Evolutionary conservation across 1,140 invertebrate species (phyloP), one percentile per base, ranked within the genome.

Genomic region (Drosophila fuyamai): DNA sequence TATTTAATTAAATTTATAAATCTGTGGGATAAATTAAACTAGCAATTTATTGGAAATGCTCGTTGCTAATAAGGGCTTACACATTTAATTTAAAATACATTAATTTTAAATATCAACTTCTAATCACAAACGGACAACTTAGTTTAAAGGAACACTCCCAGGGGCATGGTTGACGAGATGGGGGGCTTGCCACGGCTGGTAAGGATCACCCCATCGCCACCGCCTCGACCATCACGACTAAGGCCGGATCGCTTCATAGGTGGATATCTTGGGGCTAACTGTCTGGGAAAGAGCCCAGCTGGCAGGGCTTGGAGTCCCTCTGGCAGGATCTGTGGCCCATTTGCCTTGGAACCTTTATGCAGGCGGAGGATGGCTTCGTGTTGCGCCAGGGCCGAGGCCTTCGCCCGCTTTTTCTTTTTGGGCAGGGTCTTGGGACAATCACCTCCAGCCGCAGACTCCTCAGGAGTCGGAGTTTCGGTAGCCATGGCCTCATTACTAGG

Each of bases 341-440:
- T 10, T 5, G 48, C 9, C n/a, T 54, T 68, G 12, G 32, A 47
- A 7, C 62, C 55, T 12, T 55, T 58, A 29, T 88, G 83, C 16
- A 79, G 14, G 13, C 63, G 50, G 0, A 86, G 18, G 5, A 83
- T 86, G 4, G 62, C 18, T 3, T 55, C 71, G 14, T 86, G 82
- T 7, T 76, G 61, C 0, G 56, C 5, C 0, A 47, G 38, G 0
- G 68, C 7, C 7, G 79, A 35, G 5, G 76, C 79, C 16, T 83
- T 86, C 7, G 56, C 9, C 0, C 83, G 79, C 13, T 79, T 84
- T 9, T 67, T 81, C 50, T 73, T 88, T 41, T 83, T 83, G 5
- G 59, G 18, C 9, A 57, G 27, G 0, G 67, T 12, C 8, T 81
- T 56, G 8, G 43, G 40, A 32, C 46, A 46, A 32, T 61, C 55